Base-by-base conservation (phyloP, 2,888 invertebrate genomes). In the Sarcophaga variegata region DNA sequence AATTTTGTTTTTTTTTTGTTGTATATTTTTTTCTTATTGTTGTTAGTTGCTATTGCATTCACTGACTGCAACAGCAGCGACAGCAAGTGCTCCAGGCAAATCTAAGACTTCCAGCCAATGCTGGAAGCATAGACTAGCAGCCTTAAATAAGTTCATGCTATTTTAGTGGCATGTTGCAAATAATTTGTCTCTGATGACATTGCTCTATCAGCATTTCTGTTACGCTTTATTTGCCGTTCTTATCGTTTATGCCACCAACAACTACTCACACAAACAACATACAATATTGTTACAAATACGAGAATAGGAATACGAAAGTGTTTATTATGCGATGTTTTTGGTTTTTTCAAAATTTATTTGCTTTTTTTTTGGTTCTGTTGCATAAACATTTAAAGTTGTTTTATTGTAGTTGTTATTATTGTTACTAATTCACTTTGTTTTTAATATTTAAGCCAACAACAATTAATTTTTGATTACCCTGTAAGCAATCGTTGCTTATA, bases 121-220 rank as follows among this genome's bases (percentile, higher is more conserved):
- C 54, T 54, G 54, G 17, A 17, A 54, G 37, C 37, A 37, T 37
- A 37, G 37, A 37, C 37, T 37, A 37, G 75, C 69, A 80, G 59
- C 83, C 60, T 77, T n/a, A 45, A 84, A 64, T 66, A 60, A 72
- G 70, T 84, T 79, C 79, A 37, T 76, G 76, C 27, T 69, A 17
- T 71, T 82, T 76, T 54, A 77, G 83, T 83, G 77, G 77, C 69
- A 74, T 81, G 77, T 83, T 83, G 69, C 3, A 80, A 81, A 74
- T 77, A 83, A 86, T 80, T 83, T 83, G 76, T 86, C 83, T 83
- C 80, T 63, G 83, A 69, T 83, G 86, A 77, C 80, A 82, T 70
- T 80, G 72, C 76, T 79, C 63, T 77, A 85, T 82, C 85, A 76
- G 70, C 74, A 72, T 11, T 75, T 67, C 3, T 77, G 20, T n/a